phyloP scores from a whole-genome alignment of 2,888 invertebrate species.

The Chymomyza caudatula region DNA sequence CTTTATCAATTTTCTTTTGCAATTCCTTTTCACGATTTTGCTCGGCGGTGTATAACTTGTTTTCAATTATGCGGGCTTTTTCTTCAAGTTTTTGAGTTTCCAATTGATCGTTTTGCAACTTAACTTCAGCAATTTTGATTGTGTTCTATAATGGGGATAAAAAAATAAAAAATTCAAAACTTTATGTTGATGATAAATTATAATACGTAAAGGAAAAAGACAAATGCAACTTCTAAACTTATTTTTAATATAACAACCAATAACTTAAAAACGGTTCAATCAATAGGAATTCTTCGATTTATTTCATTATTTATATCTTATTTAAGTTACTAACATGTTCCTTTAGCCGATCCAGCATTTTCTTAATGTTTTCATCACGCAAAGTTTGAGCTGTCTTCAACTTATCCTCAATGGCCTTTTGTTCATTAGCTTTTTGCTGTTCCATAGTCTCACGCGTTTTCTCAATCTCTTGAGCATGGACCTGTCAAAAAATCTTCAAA shows the following conservation, averaged over 20 bases:
- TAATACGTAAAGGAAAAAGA: neutral
- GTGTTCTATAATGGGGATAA: slow-evolving; percentile 79
- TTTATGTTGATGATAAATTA: neutral
- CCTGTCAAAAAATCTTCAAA: slow-evolving; percentile 47
- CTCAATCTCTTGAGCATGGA: slow-evolving; percentile 80
- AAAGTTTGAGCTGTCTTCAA: slow-evolving; percentile 91
- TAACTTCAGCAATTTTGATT: slow-evolving; percentile 84
- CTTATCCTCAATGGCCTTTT: slow-evolving; percentile 92
- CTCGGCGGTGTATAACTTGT: slow-evolving; percentile 88
- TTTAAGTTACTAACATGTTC: slow-evolving; percentile 86
- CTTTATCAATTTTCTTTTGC: slow-evolving; percentile 90
- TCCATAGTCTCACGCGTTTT: slow-evolving; percentile 87
- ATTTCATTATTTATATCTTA: neutral
- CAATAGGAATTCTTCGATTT: neutral
- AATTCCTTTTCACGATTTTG: slow-evolving; percentile 91
- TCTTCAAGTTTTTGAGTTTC: slow-evolving; percentile 83
- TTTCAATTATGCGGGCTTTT: slow-evolving; percentile 84
- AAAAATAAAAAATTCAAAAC: slow-evolving; percentile 34
- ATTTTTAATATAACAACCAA: too few species aligned
- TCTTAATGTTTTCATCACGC: slow-evolving; percentile 93
- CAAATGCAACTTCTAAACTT: slow-evolving; percentile 1
- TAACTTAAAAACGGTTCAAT: neutral
- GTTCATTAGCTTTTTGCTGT: slow-evolving; percentile 90
- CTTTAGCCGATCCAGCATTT: slow-evolving; percentile 92
- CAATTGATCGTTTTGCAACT: slow-evolving; percentile 81